Evolutionary conservation across 2,888 invertebrate genomes (phyloP), one percentile per base, ranked within the genome.

Genomic region (Lepetodrilus schrolli): DNA sequence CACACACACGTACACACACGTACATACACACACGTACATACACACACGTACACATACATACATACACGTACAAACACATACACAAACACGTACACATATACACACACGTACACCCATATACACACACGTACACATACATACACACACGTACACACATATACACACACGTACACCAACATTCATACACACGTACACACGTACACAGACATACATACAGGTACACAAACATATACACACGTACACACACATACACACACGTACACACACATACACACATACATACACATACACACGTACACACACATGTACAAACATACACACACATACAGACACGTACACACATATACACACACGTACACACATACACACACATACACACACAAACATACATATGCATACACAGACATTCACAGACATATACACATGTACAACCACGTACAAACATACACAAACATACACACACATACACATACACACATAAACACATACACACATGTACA

Each of bases 401-500:
- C 69, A 48, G 26, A 69, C 48, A 48, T 23, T 21, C 4, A 30
- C 47, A 37, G 10, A 36, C 47, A 69, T 17, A 69, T 30, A 37
- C 70, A 50, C 49, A 49, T 47, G 26, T 37, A 70, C 50, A 36
- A 43, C n/a, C 69, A 1, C 49, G n/a, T 7, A 13, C 17, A 13
- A 7, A 50, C 13, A 7, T 13, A 17, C 38, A 17, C 8, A 20
- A 4, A 58, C 50, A 17, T 4, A 48, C 38, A 37, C 20, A 68
- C 68, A 68, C 43, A 23, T 47, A 68, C 43, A 30, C 10, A 68
- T 30, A 47, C 68, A 20, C 68, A 47, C 68, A 30, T 26, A 5
- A 7, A 68, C 68, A 37, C 65, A 58, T 30, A 30, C 65, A 58
- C 65, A 30, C 65, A 58, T 30, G 23, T 30, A 58, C 65, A 30